Evolutionary conservation across 2,113 vertebrate species (phyloP), one percentile per base, ranked within the genome.

Genomic region (Peromyscus polionotus): DNA sequence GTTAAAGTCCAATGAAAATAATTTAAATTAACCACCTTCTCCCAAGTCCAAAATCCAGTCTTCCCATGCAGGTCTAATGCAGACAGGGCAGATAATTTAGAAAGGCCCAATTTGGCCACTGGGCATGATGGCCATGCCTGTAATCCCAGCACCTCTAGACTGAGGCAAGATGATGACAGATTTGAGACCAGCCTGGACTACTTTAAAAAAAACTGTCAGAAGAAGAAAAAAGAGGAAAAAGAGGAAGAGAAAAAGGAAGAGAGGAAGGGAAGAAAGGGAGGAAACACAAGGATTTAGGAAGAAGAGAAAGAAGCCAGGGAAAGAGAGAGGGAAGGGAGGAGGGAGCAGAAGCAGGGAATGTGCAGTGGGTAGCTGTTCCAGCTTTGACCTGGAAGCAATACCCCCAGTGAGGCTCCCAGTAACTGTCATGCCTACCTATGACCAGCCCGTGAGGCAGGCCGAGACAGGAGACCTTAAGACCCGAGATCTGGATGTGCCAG

Each of bases 211-310:
- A 28, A 26, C 31, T 77, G 75, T 51, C 48, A 54, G 72, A 42
- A 42, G 31, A 1, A 36, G 22, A 13, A 5, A 28, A 16, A 33
- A 12, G 4, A 33, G 17, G 7, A 2, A 11, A 4, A 19, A 6
- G 3, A 48, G 45, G 31, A 20, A 22, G 7, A 39, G 39, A 39
- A 12, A 9, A 42, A 8, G 19, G 22, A 24, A 26, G 16, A 7
- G 36, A 73, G 9, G 72, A n/a, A 73, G 72, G 19, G 20, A 39
- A 7, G 8, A 42, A 22, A 75, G 36, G 19, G n/a, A 75, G 9
- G 72, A 39, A 75, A 39, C 10, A n/a, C 17, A 75, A 22, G 33
- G 68, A 22, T 10, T 20, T 22, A 24, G 20, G 19, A 24, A 72
- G 3, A 5, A 5, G 31, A 31, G n/a, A 19, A 42, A 75, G 17